phyloP scores from a whole-genome alignment of 2,797 vertebrate genomes.

The Choloepus didactylus region DNA sequence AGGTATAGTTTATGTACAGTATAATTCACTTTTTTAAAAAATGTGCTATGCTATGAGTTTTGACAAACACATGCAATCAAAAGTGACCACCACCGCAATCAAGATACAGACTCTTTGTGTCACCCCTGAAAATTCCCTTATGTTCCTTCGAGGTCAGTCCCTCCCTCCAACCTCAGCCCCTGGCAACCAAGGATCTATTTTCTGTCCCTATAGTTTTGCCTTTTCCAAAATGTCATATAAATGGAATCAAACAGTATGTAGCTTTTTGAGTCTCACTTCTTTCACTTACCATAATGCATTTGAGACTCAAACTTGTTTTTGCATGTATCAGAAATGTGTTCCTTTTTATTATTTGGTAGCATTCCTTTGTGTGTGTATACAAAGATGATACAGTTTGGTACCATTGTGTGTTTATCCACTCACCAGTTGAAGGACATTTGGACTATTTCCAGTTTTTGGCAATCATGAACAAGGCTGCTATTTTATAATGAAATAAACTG shows the following conservation, averaged over 20 bases:
- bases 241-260: not conserved
- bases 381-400: not conserved
- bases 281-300: not conserved
- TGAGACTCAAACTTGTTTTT: not conserved
- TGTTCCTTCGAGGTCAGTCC: not conserved
- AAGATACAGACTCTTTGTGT: not conserved
- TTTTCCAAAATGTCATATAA: not conserved
- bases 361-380: not conserved
- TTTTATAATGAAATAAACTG: not conserved
- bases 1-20: not conserved
- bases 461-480: not conserved
- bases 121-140: not conserved
- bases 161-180: not conserved
- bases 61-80: not conserved
- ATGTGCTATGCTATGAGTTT: not conserved
- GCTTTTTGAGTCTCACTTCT: not conserved
- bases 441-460: not conserved
- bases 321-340: not conserved
- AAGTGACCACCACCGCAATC: not conserved
- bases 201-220: not conserved
- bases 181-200: not conserved
- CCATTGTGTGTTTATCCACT: not conserved
- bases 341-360: not conserved
- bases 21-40: not conserved
- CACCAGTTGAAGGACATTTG: not conserved